A percentile compares a stretch with the other conserved stretches of the same genome.
These are phyloP conservation scores for Typhlichthys subterraneus DNA, from an alignment of 2,797 vertebrate genomes.

Conservation along the genomic window DNA sequence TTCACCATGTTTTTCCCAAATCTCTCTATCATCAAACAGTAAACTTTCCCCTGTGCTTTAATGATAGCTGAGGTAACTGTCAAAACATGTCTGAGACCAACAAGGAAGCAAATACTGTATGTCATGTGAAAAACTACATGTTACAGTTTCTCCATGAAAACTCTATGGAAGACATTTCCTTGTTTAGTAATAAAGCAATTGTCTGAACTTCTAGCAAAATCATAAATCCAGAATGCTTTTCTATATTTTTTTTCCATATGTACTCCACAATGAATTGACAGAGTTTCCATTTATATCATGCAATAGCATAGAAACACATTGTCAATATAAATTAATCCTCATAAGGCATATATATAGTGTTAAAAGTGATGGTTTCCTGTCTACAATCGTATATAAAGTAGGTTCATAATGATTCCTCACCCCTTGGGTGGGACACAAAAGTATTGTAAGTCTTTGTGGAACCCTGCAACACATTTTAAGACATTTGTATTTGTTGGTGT, in stretches of 20 bases:
- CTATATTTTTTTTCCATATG: neutral
- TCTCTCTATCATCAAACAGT: too few species aligned
- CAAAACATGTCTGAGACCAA: too few species aligned
- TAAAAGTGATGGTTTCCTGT: neutral
- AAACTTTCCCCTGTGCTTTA: too few species aligned
- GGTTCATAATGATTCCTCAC: constrained; percentile 1
- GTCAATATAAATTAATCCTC: neutral
- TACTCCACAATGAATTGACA: neutral
- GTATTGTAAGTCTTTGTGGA: constrained; percentile 22
- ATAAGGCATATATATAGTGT: neutral
- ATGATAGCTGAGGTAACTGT: too few species aligned
- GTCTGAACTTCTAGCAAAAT: neutral
- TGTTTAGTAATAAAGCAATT: neutral
- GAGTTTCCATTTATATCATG: neutral
- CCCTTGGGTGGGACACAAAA: neutral
- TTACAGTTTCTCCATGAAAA: neutral
- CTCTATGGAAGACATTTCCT: neutral
- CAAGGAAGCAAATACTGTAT: neutral
- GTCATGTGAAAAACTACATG: neutral
- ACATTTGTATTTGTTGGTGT: constrained; percentile 28
- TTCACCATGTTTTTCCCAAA: too few species aligned
- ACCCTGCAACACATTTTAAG: constrained; percentile 35
- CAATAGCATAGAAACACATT: neutral
- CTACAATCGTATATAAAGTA: neutral
- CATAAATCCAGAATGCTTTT: too few species aligned